These are phyloP conservation scores for Parus major DNA, from an alignment of 2,113 vertebrate species.

Conservation along the genomic window DNA sequence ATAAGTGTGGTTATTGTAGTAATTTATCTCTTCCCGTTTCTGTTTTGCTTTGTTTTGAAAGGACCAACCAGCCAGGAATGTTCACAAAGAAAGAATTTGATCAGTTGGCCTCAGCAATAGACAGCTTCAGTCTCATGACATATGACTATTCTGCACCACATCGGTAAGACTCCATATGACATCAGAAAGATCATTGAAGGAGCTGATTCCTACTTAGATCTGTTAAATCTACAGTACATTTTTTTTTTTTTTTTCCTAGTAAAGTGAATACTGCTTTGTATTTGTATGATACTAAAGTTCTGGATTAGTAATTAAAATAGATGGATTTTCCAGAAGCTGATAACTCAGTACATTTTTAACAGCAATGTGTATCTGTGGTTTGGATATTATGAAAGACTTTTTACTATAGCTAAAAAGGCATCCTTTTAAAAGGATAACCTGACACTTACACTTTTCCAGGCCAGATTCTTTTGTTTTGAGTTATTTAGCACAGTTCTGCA, in stretches of 20 bases:
- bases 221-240: background rate
- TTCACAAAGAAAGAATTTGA: constrained; percentile 91
- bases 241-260: background rate
- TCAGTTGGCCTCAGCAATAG: constrained; percentile 83
- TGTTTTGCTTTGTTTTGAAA: constrained; percentile 49
- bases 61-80: constrained; percentile 84
- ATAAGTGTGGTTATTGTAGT: background rate
- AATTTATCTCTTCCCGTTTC: background rate
- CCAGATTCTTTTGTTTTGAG: background rate
- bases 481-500: background rate
- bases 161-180: constrained; percentile 77
- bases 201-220: background rate
- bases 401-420: background rate
- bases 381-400: background rate
- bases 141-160: constrained; percentile 89
- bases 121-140: constrained; percentile 96
- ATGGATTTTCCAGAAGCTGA: background rate
- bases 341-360: background rate
- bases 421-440: background rate
- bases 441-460: background rate
- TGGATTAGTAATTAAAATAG: background rate
- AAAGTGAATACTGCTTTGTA: background rate
- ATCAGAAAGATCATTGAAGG: background rate
- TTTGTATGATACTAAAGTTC: background rate
- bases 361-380: background rate